These are phyloP conservation scores for Grammomys dolichurus DNA, from an alignment of 2,113 vertebrate genomes.

Conservation along the genomic window DNA sequence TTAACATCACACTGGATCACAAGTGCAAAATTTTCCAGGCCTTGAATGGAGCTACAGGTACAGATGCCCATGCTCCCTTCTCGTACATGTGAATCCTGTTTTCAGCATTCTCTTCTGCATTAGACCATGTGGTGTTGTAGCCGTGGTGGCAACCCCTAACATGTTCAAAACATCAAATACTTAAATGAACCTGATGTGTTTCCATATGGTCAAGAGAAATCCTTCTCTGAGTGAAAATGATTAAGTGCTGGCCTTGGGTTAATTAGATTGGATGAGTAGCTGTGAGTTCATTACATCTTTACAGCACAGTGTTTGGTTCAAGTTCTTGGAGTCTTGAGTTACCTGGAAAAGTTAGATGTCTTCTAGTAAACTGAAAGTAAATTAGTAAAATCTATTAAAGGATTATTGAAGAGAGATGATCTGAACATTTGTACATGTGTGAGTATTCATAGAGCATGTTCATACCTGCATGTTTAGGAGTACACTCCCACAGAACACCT, in stretches of 20 bases:
- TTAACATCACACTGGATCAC: conserved; percentile 98
- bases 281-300: neutral
- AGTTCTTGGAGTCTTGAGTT: neutral
- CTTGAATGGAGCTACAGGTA: conserved; percentile 96
- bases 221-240: neutral
- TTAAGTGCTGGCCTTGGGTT: neutral
- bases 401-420: too few species aligned
- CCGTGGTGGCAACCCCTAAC: neutral
- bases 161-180: neutral
- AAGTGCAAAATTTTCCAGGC: conserved; percentile 98
- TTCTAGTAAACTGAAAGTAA: neutral
- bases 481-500: neutral
- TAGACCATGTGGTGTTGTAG: neutral
- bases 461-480: neutral
- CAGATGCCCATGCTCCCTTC: conserved; percentile 73
- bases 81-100: neutral
- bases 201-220: neutral
- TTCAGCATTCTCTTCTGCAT: neutral
- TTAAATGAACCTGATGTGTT: neutral
- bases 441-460: fast-evolving
- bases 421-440: neutral
- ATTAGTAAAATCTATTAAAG: neutral
- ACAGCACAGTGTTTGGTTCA: neutral
- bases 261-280: neutral
- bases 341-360: neutral